Conservation (phyloP, 2,888 invertebrate species). For the Lepidochitona cinerea region DNA sequence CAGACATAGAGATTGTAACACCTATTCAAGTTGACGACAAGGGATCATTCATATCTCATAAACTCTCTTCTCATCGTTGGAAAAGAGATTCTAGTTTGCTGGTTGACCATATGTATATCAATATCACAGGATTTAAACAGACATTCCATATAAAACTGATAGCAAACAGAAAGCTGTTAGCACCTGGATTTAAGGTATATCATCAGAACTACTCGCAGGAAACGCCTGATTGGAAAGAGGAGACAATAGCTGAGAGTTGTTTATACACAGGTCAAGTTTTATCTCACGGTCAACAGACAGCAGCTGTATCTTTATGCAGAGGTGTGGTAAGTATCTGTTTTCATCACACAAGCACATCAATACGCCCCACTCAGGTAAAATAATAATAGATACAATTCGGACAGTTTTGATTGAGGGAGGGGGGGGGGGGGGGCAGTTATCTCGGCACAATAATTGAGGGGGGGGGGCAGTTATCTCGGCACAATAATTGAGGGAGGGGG, state of each 20-base stretch:
- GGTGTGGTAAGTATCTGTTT: constrained; percentile 47
- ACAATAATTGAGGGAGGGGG: too few species aligned
- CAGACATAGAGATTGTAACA: constrained; percentile 36
- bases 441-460: too few species aligned
- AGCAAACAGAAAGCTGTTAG: constrained; percentile 46
- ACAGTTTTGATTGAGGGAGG: too few species aligned
- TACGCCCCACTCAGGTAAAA: too few species aligned
- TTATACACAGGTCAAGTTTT: constrained; percentile 42
- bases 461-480: too few species aligned
- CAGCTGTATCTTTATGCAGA: constrained; percentile 49
- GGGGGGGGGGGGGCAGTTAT: too few species aligned
- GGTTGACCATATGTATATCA: constrained; percentile 32
- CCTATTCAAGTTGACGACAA: constrained; percentile 33
- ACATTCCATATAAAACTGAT: constrained; percentile 48
- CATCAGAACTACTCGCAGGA: constrained; percentile 33
- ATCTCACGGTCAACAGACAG: constrained; percentile 32
- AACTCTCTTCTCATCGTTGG: neutral
- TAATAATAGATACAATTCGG: too few species aligned
- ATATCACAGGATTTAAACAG: constrained; percentile 45
- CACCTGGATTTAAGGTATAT: constrained; percentile 56
- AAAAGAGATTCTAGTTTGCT: neutral
- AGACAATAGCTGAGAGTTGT: constrained; percentile 31
- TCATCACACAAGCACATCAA: neutral
- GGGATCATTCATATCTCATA: neutral
- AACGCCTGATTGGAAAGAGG: constrained; percentile 10